phyloP scores from a whole-genome alignment of 2,797 vertebrate species.

The Australoheros facetus region DNA sequence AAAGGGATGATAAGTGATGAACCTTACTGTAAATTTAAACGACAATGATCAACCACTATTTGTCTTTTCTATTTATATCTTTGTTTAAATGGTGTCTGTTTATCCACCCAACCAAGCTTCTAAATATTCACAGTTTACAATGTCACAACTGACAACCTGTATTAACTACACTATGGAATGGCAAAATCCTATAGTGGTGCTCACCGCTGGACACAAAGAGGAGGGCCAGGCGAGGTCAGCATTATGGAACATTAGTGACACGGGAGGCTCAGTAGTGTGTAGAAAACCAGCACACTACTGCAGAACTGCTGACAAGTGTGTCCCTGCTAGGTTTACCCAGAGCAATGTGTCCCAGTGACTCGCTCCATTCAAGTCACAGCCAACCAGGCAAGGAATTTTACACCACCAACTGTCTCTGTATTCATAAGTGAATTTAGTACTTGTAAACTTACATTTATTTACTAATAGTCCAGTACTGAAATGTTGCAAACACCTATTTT shows the following conservation, averaged over 20 bases:
- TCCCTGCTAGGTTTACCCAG: conserved; percentile 66
- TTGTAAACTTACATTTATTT: neutral
- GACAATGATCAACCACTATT: neutral
- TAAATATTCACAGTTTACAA: conserved; percentile 1
- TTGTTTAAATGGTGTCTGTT: neutral
- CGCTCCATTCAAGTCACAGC: conserved; percentile 35
- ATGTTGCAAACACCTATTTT: neutral
- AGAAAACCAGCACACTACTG: conserved; percentile 49
- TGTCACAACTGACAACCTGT: neutral
- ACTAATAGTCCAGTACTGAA: neutral
- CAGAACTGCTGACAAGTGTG: conserved; percentile 80
- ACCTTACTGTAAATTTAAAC: neutral
- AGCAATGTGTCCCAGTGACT: conserved; percentile 48
- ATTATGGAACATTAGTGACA: conserved; percentile 55
- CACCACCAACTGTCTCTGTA: neutral
- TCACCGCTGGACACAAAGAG: conserved; percentile 64
- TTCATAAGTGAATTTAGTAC: neutral
- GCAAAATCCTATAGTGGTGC: conserved; percentile 26
- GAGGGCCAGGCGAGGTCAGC: conserved; percentile 69
- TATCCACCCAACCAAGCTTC: neutral
- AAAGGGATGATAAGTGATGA: neutral
- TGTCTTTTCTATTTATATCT: neutral
- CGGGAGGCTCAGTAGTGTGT: conserved; percentile 53
- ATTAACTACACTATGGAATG: conserved; percentile 13
- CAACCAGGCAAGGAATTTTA: conserved; percentile 13